Base-by-base conservation (phyloP, 2,113 vertebrate species). In the Stegostoma tigrinum region DNA sequence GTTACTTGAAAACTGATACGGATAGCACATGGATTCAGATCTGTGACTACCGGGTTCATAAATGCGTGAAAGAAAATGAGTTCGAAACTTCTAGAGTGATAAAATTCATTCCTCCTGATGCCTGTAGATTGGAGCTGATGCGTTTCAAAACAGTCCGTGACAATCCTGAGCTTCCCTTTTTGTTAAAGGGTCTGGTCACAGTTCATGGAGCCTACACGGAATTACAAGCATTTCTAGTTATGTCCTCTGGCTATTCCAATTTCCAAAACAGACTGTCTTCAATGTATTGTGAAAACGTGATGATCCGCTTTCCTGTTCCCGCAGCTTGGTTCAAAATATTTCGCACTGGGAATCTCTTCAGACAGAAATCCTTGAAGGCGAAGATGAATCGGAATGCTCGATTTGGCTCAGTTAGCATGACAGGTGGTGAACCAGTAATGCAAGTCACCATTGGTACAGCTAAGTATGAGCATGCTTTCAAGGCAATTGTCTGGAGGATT, bases 381-480 rank as follows among this genome's bases (percentile, higher is more conserved):
- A 98, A 98, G 95, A 99, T 99, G 98, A 99, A 99, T 96, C 98
- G 98, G 96, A 98, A 98, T 30, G 97, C 98, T 0, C 99, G 99
- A 96, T 97, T 99, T 97, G 99, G 99, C 0, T 97, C 98, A 52
- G 97, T 98, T 95, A 97, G 97, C 0, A 97, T 98, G 67, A 96
- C 97, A 0, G 98, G 99, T 89, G 98, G 98, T 0, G 98, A 99
- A 96, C 98, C 98, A 0, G 97, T 98, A 95, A 98, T 99, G 97
- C 99, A 99, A 96, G 99, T 99, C 96, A 98, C 99, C 0, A 95
- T 98, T 42, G 99, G 99, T 96, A 98, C 98, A 0, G 98, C 99
- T 86, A 99, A 99, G 96, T 99, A 99, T 0, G 99, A 99, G 97
- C 99, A 98, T 45, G 99, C 99, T 72, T 99, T 98, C 96, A 97